A percentile compares a stretch with the other conserved stretches of the same genome.
Evolutionary conservation across 2,113 vertebrate species (phyloP).

Genomic region (Callithrix jacchus): DNA sequence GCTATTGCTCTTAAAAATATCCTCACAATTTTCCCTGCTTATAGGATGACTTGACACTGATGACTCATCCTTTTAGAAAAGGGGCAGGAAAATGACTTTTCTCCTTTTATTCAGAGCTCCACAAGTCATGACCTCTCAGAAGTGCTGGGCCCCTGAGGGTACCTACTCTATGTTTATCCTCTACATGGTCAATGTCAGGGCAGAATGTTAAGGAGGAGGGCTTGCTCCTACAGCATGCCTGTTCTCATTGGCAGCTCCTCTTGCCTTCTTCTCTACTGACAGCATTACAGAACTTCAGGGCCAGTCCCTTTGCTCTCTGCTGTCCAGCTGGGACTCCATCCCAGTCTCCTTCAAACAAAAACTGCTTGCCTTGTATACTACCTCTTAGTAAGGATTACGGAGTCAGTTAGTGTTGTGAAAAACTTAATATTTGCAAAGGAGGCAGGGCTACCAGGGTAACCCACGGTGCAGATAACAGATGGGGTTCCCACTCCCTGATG

Average conservation of each 20-base stretch:
- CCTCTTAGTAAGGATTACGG: neutral
- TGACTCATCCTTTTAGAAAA: neutral
- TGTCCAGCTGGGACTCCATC: neutral
- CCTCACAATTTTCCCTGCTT: neutral
- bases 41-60: neutral
- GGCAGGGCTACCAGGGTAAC: neutral
- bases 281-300: neutral
- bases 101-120: neutral
- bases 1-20: neutral
- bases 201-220: neutral
- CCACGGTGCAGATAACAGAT: neutral
- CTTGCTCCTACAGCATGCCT: fast-evolving
- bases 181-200: fast-evolving
- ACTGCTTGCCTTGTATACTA: neutral
- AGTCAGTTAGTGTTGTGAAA: neutral
- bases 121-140: neutral
- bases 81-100: neutral
- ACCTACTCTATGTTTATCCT: neutral
- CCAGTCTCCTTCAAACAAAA: neutral
- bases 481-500: no score
- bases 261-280: neutral
- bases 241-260: neutral
- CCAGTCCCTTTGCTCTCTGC: fast-evolving
- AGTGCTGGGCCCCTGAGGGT: neutral
- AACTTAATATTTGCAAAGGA: neutral